Conservation (phyloP, 2,888 invertebrate species). For the Ophion slaviceki region DNA sequence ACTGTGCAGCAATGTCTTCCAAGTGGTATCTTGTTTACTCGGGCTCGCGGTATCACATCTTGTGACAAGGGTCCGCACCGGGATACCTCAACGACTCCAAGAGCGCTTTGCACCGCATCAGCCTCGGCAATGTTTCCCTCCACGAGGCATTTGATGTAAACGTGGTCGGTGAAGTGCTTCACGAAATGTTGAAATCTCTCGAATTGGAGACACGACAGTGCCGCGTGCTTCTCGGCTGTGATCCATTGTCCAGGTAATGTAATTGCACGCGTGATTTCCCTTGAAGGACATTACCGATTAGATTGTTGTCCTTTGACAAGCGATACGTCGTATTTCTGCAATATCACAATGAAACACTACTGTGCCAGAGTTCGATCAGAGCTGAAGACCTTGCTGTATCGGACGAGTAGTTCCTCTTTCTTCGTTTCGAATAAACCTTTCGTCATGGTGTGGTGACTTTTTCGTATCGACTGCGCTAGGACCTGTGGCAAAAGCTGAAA, state of each 20-base stretch:
- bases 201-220: slow-evolving; percentile 85
- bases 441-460: no score
- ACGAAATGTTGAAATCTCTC: slow-evolving; percentile 87
- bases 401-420: no score
- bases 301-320: slow-evolving; percentile 87
- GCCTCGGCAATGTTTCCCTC: slow-evolving; percentile 91
- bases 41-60: slow-evolving; percentile 84
- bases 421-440: no score
- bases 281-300: slow-evolving; percentile 76
- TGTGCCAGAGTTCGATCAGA: background rate
- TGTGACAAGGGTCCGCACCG: slow-evolving; percentile 85
- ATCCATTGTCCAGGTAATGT: slow-evolving; percentile 89
- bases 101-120: slow-evolving; percentile 86
- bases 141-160: slow-evolving; percentile 90
- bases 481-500: slow-evolving; percentile 88
- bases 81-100: slow-evolving; percentile 85
- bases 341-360: background rate
- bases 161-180: slow-evolving; percentile 85
- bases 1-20: slow-evolving; percentile 89
- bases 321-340: background rate
- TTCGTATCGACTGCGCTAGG: slow-evolving; percentile 85
- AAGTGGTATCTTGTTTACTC: slow-evolving; percentile 87
- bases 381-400: no score
- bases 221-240: slow-evolving; percentile 87
- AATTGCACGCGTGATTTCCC: slow-evolving; percentile 89